Percentiles rank a stretch among this genome's conserved stretches.
These are phyloP conservation scores for Chaunax sp. DNA, from an alignment of 2,797 vertebrate species.

Conservation along the genomic window DNA sequence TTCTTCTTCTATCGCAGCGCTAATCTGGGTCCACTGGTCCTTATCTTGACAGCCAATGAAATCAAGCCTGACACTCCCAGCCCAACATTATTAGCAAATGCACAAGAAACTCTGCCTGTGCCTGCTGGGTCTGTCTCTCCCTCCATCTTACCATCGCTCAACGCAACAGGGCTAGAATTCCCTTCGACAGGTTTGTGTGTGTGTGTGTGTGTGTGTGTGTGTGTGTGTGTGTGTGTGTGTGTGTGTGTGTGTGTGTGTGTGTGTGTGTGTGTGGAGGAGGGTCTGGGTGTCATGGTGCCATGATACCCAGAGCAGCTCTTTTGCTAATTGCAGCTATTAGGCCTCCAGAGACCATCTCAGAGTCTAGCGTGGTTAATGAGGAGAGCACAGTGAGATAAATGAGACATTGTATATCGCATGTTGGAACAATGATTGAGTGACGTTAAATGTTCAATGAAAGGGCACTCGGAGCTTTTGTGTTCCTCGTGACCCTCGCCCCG, in stretches of 20 bases:
- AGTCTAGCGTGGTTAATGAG: constrained; percentile 67
- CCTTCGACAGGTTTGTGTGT: constrained; percentile 54
- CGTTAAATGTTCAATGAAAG: constrained; percentile 28
- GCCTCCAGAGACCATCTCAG: constrained; percentile 57
- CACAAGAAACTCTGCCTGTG: constrained; percentile 51
- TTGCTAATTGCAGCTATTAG: constrained; percentile 80
- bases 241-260: constrained; percentile 29
- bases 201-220: constrained; percentile 32
- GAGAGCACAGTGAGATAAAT: constrained; percentile 68
- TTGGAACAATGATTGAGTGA: constrained; percentile 63
- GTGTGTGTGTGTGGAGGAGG: constrained; percentile 43
- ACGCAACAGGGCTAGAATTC: constrained; percentile 48
- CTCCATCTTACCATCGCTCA: constrained; percentile 59
- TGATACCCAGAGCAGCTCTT: constrained; percentile 58
- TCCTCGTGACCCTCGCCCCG: constrained; percentile 26
- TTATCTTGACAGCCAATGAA: constrained; percentile 67
- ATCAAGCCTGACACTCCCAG: constrained; percentile 67
- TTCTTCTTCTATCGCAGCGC: constrained; percentile 13
- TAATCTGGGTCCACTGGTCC: constrained; percentile 60
- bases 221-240: constrained; percentile 17
- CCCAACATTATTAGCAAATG: constrained; percentile 66
- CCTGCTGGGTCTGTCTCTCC: constrained; percentile 55
- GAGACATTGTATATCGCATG: constrained; percentile 70
- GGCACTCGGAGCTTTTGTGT: constrained; percentile 17
- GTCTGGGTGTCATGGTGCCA: constrained; percentile 51